Conservation (phyloP, 2,888 invertebrate species). For the Spodoptera littoralis region DNA sequence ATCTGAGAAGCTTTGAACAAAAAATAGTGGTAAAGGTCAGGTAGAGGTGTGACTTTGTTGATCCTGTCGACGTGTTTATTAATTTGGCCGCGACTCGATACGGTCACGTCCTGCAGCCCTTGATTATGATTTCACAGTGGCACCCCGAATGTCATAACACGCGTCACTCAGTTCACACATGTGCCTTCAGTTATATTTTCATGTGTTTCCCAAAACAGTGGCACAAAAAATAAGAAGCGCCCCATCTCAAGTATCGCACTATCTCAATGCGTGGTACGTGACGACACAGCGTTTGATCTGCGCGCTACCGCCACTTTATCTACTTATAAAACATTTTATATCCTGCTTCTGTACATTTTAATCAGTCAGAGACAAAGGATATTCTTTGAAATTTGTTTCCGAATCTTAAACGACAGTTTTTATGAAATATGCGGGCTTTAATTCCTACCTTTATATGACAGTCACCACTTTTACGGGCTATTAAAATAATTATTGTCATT, state of each 20-base stretch:
- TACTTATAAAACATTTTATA: constrained; percentile 78
- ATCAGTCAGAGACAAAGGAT: constrained; percentile 78
- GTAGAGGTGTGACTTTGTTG: constrained; percentile 28
- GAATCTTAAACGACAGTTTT: constrained; percentile 78
- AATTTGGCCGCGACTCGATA: constrained; percentile 48
- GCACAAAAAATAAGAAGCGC: constrained; percentile 80
- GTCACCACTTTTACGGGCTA: constrained; percentile 55
- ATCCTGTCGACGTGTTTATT: constrained; percentile 16
- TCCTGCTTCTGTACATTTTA: constrained; percentile 86
- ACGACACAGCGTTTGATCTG: constrained; percentile 77
- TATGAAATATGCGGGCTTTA: constrained; percentile 70
- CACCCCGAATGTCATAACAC: constrained; percentile 74
- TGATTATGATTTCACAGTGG: constrained; percentile 74
- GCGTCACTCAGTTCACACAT: constrained; percentile 75
- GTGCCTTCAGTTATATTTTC: constrained; percentile 72
- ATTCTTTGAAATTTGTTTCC: constrained; percentile 82
- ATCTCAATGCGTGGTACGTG: constrained; percentile 84
- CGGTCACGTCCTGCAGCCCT: constrained; percentile 69
- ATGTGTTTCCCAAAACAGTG: constrained; percentile 78
- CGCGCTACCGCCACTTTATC: constrained; percentile 80
- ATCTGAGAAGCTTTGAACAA: neutral
- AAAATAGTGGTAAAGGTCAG: constrained; percentile 7
- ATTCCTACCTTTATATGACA: constrained; percentile 59
- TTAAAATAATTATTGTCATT: constrained; percentile 52
- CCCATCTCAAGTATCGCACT: constrained; percentile 76